Conservation (phyloP, 1,140 invertebrate species). For the Hydropsyche tenuis region DNA sequence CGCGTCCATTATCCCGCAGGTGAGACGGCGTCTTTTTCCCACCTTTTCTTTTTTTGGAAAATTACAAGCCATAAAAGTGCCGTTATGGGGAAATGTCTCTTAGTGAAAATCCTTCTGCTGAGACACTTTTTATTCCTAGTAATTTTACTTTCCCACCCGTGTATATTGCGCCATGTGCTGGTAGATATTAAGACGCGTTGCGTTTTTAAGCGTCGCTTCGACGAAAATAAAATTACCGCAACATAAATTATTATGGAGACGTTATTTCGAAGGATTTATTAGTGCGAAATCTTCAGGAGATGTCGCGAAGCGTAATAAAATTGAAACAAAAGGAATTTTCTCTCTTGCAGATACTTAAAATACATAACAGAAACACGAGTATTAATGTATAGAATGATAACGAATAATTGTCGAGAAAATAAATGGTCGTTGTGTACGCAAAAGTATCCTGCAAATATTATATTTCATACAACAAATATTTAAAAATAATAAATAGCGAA, state of each 20-base stretch:
- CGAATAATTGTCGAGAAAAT: no score
- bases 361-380: no score
- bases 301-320: no score
- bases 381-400: no score
- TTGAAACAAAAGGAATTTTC: no score
- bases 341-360: no score
- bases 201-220: neutral
- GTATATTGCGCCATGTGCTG: neutral
- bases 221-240: slow-evolving; percentile 26
- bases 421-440: no score
- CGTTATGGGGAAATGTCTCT: slow-evolving; percentile 31
- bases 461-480: no score
- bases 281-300: neutral
- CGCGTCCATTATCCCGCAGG: slow-evolving; percentile 24
- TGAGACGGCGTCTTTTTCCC: neutral
- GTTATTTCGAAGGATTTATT: slow-evolving; percentile 13
- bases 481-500: no score
- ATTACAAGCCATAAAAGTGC: slow-evolving; percentile 35
- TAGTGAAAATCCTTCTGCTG: slow-evolving; percentile 28
- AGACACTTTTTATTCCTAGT: slow-evolving; percentile 16
- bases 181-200: neutral
- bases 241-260: slow-evolving; percentile 18
- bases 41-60: slow-evolving; percentile 20
- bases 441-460: no score
- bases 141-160: slow-evolving; percentile 10